Evolutionary conservation across 1,140 invertebrate species (phyloP).

Genomic region (Zophobas morio): DNA sequence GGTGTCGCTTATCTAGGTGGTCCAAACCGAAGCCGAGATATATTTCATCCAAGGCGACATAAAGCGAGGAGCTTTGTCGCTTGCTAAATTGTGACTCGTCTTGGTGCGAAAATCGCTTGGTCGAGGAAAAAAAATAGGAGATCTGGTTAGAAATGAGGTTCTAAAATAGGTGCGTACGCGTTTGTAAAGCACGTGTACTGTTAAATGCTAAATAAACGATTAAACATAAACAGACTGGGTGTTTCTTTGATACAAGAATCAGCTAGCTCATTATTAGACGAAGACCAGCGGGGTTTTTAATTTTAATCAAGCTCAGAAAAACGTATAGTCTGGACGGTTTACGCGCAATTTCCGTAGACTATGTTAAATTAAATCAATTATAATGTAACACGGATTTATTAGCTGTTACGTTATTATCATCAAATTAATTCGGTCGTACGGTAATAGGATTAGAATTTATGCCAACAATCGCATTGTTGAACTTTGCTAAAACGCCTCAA

Average conservation of each 20-base stretch:
- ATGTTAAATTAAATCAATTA: conserved; percentile 27
- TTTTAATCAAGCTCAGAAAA: conserved; percentile 7
- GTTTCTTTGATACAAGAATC: conserved; percentile 44
- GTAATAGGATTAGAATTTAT: background rate
- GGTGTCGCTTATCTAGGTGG: conserved; percentile 54
- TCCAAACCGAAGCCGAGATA: conserved; percentile 48
- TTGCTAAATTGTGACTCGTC: conserved; percentile 32
- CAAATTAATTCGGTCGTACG: conserved; percentile 26
- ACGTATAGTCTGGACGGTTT: background rate
- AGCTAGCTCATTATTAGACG: conserved; percentile 28
- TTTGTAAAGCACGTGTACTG: conserved; percentile 47
- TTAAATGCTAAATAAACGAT: conserved; percentile 46
- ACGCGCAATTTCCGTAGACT: conserved; percentile 14
- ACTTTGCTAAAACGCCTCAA: conserved; percentile 2
- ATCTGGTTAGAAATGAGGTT: conserved; percentile 34
- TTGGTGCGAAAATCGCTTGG: conserved; percentile 1
- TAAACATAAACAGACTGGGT: conserved; percentile 15
- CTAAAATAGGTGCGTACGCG: conserved; percentile 43
- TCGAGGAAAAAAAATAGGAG: background rate
- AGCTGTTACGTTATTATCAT: conserved; percentile 12
- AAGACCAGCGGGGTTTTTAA: conserved; percentile 12
- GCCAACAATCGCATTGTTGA: conserved; percentile 1
- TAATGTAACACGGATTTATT: conserved; percentile 20
- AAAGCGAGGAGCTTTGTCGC: conserved; percentile 31
- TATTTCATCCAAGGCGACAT: conserved; percentile 48